These are phyloP conservation scores for Hemichromis elongatus DNA, from an alignment of 2,113 vertebrate genomes.

Conservation along the genomic window DNA sequence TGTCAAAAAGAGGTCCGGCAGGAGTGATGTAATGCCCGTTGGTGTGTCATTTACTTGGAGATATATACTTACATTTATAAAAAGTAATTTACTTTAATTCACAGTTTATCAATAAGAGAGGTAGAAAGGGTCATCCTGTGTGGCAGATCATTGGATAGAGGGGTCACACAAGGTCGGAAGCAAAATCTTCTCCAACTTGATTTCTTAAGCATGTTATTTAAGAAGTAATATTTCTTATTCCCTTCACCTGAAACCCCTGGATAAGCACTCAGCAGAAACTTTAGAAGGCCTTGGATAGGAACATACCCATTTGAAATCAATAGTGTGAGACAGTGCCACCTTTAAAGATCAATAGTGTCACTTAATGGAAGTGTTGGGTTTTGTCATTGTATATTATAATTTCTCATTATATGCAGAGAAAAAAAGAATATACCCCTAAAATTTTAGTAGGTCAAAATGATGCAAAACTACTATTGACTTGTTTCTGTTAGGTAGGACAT, in stretches of 20 bases:
- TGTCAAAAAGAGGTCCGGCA: background rate
- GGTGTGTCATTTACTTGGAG: background rate
- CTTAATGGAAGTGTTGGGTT: constrained; percentile 21
- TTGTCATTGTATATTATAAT: background rate
- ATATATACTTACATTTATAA: background rate
- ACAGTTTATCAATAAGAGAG: background rate
- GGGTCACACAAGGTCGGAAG: constrained; percentile 1
- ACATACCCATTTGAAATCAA: constrained; percentile 29
- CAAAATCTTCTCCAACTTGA: background rate
- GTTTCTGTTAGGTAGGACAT: background rate
- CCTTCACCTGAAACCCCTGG: constrained; percentile 35
- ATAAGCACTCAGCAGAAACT: constrained; percentile 53
- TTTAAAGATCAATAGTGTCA: constrained; percentile 44
- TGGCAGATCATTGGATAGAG: background rate
- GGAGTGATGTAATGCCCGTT: background rate
- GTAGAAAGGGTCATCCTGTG: background rate
- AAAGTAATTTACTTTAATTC: background rate
- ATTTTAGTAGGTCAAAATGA: background rate
- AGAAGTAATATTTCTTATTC: constrained; percentile 1
- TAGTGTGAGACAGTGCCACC: constrained; percentile 19
- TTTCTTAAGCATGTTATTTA: constrained; percentile 6
- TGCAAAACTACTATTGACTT: background rate
- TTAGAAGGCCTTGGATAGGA: constrained; percentile 23
- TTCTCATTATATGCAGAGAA: background rate
- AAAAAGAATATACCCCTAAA: background rate